A percentile compares a stretch with the other conserved stretches of the same genome.
phyloP scores from a whole-genome alignment of 2,888 invertebrate genomes.

The Agriotes lineatus region DNA sequence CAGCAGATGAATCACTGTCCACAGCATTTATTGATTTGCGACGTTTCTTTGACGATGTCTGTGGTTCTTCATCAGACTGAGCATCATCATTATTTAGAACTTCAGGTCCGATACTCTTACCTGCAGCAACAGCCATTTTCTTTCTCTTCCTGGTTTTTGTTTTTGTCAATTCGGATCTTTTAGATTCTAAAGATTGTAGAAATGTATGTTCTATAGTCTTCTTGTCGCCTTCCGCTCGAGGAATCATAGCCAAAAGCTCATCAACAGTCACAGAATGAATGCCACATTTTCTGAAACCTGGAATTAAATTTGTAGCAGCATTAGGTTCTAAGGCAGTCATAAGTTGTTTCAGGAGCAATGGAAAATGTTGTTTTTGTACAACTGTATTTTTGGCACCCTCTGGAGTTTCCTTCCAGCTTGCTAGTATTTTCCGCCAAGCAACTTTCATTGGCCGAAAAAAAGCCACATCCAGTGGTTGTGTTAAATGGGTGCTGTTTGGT shows the following conservation, averaged over 20 bases:
- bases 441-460: constrained; percentile 53
- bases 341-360: constrained; percentile 42
- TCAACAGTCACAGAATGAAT: constrained; percentile 43
- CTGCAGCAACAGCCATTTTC: too few species aligned
- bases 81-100: too few species aligned
- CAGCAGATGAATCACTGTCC: too few species aligned
- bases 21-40: too few species aligned
- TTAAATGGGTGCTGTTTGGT: constrained; percentile 55
- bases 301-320: constrained; percentile 39
- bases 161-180: too few species aligned
- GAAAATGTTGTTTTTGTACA: constrained; percentile 48
- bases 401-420: constrained; percentile 35
- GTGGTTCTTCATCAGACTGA: too few species aligned
- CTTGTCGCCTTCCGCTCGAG: background rate
- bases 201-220: background rate
- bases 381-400: constrained; percentile 20
- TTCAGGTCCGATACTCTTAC: too few species aligned
- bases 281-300: constrained; percentile 45
- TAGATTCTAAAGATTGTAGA: background rate
- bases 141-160: too few species aligned
- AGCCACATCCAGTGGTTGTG: constrained; percentile 55
- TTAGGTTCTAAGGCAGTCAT: constrained; percentile 27
- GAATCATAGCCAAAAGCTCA: constrained; percentile 13
- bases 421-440: constrained; percentile 48
- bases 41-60: too few species aligned